These are phyloP conservation scores for Diogma glabrata DNA, from an alignment of 2,888 invertebrate genomes.

Conservation along the genomic window DNA sequence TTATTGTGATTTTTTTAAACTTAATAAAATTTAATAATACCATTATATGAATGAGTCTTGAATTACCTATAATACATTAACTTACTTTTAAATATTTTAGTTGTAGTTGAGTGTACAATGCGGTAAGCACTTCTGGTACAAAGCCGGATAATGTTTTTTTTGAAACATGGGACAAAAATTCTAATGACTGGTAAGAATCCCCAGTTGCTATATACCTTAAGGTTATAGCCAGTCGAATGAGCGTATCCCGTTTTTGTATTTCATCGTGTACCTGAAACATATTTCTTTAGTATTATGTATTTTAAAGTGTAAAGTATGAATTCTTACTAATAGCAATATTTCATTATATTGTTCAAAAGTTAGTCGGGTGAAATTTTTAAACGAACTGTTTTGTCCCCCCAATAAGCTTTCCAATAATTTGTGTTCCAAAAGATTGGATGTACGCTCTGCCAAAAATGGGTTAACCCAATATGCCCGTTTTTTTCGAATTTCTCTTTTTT, in stretches of 20 bases:
- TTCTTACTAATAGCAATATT: too few species aligned
- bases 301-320: too few species aligned
- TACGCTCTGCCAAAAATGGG: neutral
- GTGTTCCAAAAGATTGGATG: neutral
- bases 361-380: constrained; percentile 5
- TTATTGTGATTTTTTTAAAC: too few species aligned
- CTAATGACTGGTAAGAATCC: constrained; percentile 15
- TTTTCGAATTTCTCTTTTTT: constrained; percentile 4
- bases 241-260: neutral
- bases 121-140: neutral
- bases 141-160: constrained; percentile 14
- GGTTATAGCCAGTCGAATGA: neutral
- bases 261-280: neutral
- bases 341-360: too few species aligned
- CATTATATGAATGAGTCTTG: too few species aligned
- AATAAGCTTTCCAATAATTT: neutral
- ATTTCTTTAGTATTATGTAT: too few species aligned
- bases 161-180: constrained; percentile 11
- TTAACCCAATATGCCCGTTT: neutral
- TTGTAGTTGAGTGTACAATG: constrained; percentile 1
- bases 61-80: neutral
- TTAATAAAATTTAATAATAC: too few species aligned
- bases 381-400: neutral
- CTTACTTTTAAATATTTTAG: constrained; percentile 1
- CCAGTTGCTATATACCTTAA: constrained; percentile 14